These are phyloP conservation scores for Drosophila subpulchrella DNA, from an alignment of 1,140 invertebrate genomes.

Conservation along the genomic window DNA sequence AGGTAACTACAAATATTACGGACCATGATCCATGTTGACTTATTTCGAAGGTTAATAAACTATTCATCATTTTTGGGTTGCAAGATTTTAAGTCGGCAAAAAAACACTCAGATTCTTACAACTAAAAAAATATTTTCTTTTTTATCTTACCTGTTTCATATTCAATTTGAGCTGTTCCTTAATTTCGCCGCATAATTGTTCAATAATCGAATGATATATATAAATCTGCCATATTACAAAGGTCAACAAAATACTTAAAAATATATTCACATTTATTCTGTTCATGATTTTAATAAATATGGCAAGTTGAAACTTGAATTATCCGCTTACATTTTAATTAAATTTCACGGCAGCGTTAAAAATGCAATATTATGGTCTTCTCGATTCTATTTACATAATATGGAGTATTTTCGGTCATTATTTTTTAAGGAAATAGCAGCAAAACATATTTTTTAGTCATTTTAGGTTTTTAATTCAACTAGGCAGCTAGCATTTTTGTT, in stretches of 20 bases:
- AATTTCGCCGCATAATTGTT: background rate
- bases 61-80: background rate
- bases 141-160: background rate
- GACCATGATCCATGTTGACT: background rate
- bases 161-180: background rate
- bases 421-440: too few species aligned
- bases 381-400: too few species aligned
- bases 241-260: slow-evolving; percentile 3
- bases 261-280: background rate
- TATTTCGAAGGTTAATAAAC: background rate
- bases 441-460: background rate
- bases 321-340: background rate
- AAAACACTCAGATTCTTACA: too few species aligned
- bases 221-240: background rate
- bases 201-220: background rate
- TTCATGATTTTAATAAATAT: slow-evolving; percentile 4
- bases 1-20: slow-evolving; percentile 2
- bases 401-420: too few species aligned
- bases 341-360: background rate
- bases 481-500: too few species aligned
- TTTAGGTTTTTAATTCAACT: too few species aligned
- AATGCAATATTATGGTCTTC: background rate
- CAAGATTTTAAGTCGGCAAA: background rate
- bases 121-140: too few species aligned
- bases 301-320: slow-evolving; percentile 2